Base-by-base conservation (phyloP, 1,140 invertebrate genomes). In the Solen grandis region DNA sequence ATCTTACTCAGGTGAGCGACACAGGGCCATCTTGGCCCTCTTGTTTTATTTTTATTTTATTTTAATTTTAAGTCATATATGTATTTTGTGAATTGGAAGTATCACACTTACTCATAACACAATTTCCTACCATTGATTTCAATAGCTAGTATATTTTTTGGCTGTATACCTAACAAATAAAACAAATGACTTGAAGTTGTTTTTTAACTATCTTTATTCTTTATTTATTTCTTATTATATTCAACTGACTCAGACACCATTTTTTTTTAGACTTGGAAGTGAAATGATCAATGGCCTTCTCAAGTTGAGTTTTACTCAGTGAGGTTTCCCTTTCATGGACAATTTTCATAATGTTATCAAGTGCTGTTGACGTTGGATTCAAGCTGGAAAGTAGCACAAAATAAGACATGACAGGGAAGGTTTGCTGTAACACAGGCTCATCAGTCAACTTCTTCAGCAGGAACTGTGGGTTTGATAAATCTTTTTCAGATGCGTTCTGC, bases 321-420 rank as follows among this genome's bases (percentile, higher is more conserved):
- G 25, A 31, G 16, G 31, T 59, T 29, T 33, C 55, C n/a, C 72
- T 31, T 36, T 38, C 29, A 59, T 73, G 69, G 25, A 75, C 72
- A 50, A 75, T 41, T 22, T 59, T 60, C 38, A 75, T 41, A 46
- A 75, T 60, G 25, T 50, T 46, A 19, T 75, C 72, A 33, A 73
- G 52, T 38, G 69, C 74, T 57, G 74, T 77, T 66, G 62, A 68
- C 22, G 74, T 66, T 57, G 74, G 74, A 13, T 66, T 68, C 14
- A 77, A 35, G 19, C 27, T n/a, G 2, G 25, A 31, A 14, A 66
- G 31, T 13, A 65, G 60, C 19, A 76, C 59, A 29, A 75, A 50
- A 41, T 75, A 75, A 16, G 25, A 31, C 72, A 75, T 75, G 22
- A 41, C 72, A 38, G 72, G 72, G 72, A 60, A 75, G 19, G 31